These are phyloP conservation scores for Polypedilum pembai DNA, from an alignment of 1,140 invertebrate genomes.

Conservation along the genomic window DNA sequence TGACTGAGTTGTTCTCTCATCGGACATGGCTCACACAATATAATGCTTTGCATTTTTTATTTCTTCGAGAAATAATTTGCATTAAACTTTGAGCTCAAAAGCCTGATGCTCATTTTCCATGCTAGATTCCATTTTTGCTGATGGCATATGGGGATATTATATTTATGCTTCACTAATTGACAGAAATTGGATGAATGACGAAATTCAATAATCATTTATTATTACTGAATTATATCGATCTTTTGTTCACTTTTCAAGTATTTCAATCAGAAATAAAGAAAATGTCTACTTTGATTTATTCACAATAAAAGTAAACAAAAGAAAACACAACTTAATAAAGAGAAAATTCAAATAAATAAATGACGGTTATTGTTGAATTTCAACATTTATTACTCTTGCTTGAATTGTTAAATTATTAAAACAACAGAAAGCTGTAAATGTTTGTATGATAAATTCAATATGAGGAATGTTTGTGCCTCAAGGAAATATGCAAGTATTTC, in stretches of 20 bases:
- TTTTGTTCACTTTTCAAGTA: too few relatives aligned
- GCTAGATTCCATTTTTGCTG: too few relatives aligned
- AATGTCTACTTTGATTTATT: too few relatives aligned
- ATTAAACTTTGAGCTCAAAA: neutral
- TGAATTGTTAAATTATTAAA: neutral
- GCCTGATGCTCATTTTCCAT: too few relatives aligned
- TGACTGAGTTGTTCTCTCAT: neutral
- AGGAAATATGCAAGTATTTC: neutral
- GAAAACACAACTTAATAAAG: too few relatives aligned
- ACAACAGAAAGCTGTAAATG: neutral
- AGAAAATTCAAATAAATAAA: neutral
- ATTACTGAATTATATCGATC: too few relatives aligned
- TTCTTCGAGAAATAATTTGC: neutral
- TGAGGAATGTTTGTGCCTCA: conserved; percentile 10
- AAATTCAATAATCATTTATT: neutral
- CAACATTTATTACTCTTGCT: neutral
- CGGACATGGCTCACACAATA: neutral
- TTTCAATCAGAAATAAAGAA: too few relatives aligned
- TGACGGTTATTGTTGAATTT: too few relatives aligned
- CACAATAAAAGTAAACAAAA: too few relatives aligned
- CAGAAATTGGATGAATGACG: conserved; percentile 22
- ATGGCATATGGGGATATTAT: neutral
- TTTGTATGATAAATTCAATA: conserved; percentile 14
- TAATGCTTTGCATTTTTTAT: neutral
- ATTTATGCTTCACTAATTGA: conserved; percentile 24